A percentile compares a stretch with the other conserved stretches of the same genome.
Evolutionary conservation across 2,888 invertebrate genomes (phyloP).

Genomic region (Julus scandinavius): DNA sequence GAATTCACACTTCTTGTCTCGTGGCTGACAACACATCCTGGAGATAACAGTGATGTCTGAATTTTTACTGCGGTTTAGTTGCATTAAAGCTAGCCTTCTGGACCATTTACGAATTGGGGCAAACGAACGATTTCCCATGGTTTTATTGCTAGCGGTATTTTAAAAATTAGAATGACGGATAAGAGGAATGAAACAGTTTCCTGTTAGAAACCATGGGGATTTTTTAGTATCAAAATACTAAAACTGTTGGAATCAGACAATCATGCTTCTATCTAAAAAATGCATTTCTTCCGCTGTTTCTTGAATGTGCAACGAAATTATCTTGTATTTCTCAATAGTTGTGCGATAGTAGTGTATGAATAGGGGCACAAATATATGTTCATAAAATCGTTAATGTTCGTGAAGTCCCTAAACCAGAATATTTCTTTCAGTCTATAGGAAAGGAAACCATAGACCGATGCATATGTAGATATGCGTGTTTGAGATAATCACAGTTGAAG

Average conservation of each 20-base stretch:
- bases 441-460: neutral
- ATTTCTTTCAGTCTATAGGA: neutral
- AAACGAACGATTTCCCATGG: neutral
- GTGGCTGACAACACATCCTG: neutral
- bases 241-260: neutral
- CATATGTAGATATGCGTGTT: neutral
- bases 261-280: neutral
- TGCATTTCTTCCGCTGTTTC: neutral
- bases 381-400: neutral
- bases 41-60: neutral
- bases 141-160: neutral
- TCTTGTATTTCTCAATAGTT: neutral
- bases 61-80: neutral
- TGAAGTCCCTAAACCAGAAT: neutral
- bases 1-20: neutral
- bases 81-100: neutral
- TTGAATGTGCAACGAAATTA: neutral
- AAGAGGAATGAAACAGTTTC: neutral
- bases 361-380: neutral
- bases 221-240: conserved; percentile 2
- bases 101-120: neutral
- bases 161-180: neutral
- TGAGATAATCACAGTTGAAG: neutral
- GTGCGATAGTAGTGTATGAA: neutral
- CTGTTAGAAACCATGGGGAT: neutral